These are phyloP conservation scores for Coregonus sp. DNA, from an alignment of 2,797 vertebrate genomes.

Conservation along the genomic window DNA sequence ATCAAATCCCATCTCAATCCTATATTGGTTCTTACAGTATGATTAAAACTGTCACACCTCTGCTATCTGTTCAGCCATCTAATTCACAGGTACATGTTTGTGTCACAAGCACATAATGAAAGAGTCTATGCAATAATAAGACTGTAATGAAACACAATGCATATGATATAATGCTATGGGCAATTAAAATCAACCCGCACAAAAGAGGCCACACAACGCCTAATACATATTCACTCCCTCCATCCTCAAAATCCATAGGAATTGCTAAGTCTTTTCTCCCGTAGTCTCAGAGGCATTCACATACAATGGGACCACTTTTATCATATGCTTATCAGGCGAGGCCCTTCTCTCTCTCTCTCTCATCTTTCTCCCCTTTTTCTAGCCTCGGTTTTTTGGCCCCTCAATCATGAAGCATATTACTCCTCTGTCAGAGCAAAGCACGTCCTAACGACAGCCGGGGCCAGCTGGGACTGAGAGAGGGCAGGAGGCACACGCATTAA, in stretches of 20 bases:
- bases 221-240: constrained; percentile 74
- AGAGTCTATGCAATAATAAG: constrained; percentile 52
- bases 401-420: constrained; percentile 99
- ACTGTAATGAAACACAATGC: constrained; percentile 48
- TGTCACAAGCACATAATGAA: constrained; percentile 50
- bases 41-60: constrained; percentile 52
- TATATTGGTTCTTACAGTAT: constrained; percentile 45
- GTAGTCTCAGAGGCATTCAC: constrained; percentile 70
- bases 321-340: constrained; percentile 89
- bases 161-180: constrained; percentile 68
- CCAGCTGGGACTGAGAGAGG: constrained; percentile 98
- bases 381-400: constrained; percentile 95
- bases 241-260: constrained; percentile 70
- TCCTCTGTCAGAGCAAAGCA: constrained; percentile 98
- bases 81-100: constrained; percentile 36
- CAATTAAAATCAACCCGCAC: constrained; percentile 68
- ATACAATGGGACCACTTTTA: constrained; percentile 77
- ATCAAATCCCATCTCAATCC: constrained; percentile 30
- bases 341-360: constrained; percentile 68
- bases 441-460: constrained; percentile 95
- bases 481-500: constrained; percentile 98
- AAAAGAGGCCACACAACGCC: constrained; percentile 51
- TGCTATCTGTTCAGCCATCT: constrained; percentile 22
- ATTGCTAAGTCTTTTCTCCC: constrained; percentile 62
- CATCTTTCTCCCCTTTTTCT: constrained; percentile 58